These are phyloP conservation scores for Osmerus eperlanus DNA, from an alignment of 2,113 vertebrate genomes.

Conservation along the genomic window DNA sequence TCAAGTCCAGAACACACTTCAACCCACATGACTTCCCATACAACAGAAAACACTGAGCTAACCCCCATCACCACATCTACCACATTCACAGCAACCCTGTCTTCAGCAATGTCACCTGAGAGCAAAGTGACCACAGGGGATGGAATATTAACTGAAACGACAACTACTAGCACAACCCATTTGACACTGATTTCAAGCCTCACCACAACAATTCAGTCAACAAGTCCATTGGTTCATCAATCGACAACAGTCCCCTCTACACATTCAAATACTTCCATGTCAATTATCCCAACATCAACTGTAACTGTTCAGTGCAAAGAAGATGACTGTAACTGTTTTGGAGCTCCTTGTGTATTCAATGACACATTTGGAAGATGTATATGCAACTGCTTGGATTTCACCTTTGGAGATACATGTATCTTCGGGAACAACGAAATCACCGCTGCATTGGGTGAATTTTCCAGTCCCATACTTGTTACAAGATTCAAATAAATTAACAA, in stretches of 20 bases:
- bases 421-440: conserved; percentile 28
- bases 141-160: too few relatives aligned
- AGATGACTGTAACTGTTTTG: conserved; percentile 44
- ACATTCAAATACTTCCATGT: not conserved
- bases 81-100: too few relatives aligned
- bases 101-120: too few relatives aligned
- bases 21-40: too few relatives aligned
- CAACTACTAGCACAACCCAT: not conserved
- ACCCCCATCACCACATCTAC: too few relatives aligned
- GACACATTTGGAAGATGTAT: conserved; percentile 30
- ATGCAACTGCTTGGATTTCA: conserved; percentile 29
- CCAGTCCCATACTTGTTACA: not conserved
- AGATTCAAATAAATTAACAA: too few relatives aligned
- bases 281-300: not conserved
- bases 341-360: conserved; percentile 40
- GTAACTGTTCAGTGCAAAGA: conserved; percentile 28
- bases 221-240: not conserved
- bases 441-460: not conserved
- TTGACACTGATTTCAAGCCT: not conserved
- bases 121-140: too few relatives aligned
- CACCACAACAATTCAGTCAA: not conserved
- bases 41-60: too few relatives aligned
- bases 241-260: not conserved
- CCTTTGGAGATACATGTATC: conserved; percentile 46
- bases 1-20: too few relatives aligned